phyloP scores from a whole-genome alignment of 2,113 vertebrate genomes.

The Elanus axillaris region DNA sequence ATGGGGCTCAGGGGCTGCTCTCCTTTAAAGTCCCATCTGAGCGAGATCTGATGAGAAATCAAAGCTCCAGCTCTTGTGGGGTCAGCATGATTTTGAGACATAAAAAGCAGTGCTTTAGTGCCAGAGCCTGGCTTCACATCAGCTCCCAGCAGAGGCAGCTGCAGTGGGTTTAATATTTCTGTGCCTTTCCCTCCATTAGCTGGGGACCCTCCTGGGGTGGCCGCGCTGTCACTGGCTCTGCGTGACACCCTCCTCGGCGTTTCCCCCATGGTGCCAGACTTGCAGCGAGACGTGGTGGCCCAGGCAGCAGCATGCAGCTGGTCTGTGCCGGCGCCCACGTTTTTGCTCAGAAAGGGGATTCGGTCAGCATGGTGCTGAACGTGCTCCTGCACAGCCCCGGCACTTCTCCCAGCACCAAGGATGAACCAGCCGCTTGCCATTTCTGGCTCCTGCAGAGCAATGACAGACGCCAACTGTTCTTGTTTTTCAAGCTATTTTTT shows the following conservation, averaged over 20 bases:
- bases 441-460: neutral
- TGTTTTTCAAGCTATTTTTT: neutral
- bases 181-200: neutral
- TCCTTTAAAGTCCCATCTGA: neutral
- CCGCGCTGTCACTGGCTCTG: neutral
- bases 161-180: neutral
- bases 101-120: neutral
- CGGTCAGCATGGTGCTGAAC: rapidly evolving
- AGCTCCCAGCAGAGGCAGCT: neutral
- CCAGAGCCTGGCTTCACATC: neutral
- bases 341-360: neutral
- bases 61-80: neutral
- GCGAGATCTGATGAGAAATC: neutral
- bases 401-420: neutral
- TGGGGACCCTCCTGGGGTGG: neutral
- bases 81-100: neutral
- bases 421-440: neutral
- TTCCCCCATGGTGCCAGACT: neutral
- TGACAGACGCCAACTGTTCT: neutral
- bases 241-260: rapidly evolving
- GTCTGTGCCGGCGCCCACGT: neutral
- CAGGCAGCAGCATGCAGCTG: neutral
- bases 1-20: neutral
- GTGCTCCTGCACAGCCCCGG: neutral
- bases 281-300: neutral